Evolutionary conservation across 1,140 invertebrate species (phyloP).

Genomic region (Lysiphlebus fabarum): DNA sequence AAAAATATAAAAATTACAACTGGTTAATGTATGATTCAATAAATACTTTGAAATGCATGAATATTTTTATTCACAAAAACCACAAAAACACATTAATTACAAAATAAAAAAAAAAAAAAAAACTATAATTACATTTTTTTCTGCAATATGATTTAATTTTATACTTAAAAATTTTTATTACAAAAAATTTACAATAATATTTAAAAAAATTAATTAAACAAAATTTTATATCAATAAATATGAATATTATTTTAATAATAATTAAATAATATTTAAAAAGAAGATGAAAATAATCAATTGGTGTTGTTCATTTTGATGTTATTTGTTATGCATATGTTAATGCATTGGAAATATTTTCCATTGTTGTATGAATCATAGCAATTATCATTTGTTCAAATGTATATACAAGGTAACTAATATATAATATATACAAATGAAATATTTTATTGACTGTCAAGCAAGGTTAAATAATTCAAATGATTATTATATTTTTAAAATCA

Average conservation of each 20-base stretch:
- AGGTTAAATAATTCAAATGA: too few species aligned
- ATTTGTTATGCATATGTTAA: conserved; percentile 23
- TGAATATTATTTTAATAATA: background rate
- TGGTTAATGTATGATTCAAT: conserved; percentile 2
- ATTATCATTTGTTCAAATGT: conserved; percentile 15
- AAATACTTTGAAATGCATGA: background rate
- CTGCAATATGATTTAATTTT: too few species aligned
- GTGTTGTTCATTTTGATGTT: conserved; percentile 1
- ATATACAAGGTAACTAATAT: too few species aligned
- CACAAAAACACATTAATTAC: too few species aligned
- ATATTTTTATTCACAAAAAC: too few species aligned
- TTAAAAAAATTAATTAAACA: conserved; percentile 1
- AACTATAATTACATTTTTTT: too few species aligned
- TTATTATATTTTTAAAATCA: too few species aligned
- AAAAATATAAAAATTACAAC: background rate
- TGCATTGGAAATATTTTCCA: conserved; percentile 17
- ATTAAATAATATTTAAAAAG: conserved; percentile 3
- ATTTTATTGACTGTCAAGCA: too few species aligned
- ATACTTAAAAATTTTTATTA: too few species aligned
- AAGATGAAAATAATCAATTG: background rate
- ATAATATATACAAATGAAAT: too few species aligned
- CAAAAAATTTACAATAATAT: too few species aligned
- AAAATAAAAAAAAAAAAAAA: too few species aligned
- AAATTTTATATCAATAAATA: background rate
- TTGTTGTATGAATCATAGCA: conserved; percentile 23